These are phyloP conservation scores for Nemoura dubitans DNA, from an alignment of 2,888 invertebrate genomes.

Conservation along the genomic window DNA sequence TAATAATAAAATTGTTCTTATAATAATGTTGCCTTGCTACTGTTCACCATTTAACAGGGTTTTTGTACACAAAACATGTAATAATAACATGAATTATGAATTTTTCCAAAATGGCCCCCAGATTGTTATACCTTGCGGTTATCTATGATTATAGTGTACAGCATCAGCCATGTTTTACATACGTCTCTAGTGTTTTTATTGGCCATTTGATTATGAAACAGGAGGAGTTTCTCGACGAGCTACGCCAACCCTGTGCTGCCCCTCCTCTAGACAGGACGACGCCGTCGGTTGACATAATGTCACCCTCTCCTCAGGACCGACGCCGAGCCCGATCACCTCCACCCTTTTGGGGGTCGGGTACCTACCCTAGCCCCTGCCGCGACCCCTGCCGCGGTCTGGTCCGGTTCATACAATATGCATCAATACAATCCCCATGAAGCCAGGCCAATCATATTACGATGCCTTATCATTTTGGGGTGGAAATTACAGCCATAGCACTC, in stretches of 20 bases:
- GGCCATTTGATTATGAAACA: slow-evolving; percentile 37
- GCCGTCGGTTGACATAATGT: slow-evolving; percentile 43
- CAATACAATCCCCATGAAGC: not conserved
- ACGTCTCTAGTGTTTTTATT: slow-evolving; percentile 36
- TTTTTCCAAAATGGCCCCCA: slow-evolving; percentile 33
- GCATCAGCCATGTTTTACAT: slow-evolving; percentile 44
- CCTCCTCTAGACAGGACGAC: slow-evolving; percentile 42
- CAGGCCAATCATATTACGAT: not conserved
- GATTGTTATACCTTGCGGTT: slow-evolving; percentile 29
- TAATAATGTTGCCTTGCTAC: not conserved
- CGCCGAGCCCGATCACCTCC: slow-evolving; percentile 7
- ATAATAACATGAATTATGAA: slow-evolving; percentile 13
- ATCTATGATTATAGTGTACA: slow-evolving; percentile 35
- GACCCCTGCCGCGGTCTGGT: no score
- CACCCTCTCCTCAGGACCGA: slow-evolving; percentile 35
- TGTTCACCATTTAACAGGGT: not conserved
- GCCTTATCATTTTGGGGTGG: not conserved
- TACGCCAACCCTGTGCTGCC: slow-evolving; percentile 41
- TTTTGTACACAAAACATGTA: slow-evolving; percentile 7
- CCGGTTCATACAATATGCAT: not conserved
- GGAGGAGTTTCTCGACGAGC: slow-evolving; percentile 42
- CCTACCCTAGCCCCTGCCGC: slow-evolving; percentile 3
- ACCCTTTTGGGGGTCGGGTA: not conserved
- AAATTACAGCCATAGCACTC: not conserved
- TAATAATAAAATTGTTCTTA: slow-evolving; percentile 19